phyloP scores from a whole-genome alignment of 2,888 invertebrate genomes.

The Scaptodrosophila latifasciaeformis region DNA sequence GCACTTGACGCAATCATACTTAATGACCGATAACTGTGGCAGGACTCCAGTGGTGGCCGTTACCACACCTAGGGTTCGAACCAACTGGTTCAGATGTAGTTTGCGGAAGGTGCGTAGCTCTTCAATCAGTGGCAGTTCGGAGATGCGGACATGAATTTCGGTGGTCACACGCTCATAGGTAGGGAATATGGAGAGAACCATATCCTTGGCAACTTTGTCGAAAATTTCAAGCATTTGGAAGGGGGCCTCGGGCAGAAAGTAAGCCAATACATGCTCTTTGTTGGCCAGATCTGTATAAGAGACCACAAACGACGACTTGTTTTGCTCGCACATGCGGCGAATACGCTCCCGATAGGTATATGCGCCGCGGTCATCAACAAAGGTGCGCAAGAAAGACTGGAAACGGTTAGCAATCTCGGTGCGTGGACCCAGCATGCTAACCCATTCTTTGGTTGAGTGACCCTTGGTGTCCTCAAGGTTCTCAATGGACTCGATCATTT shows the following conservation, averaged over 20 bases:
- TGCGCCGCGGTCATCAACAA: slow-evolving; percentile 89
- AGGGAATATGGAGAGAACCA: slow-evolving; percentile 95
- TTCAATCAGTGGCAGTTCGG: slow-evolving; percentile 96
- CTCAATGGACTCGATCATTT: slow-evolving; percentile 97
- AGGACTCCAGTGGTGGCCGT: slow-evolving; percentile 96
- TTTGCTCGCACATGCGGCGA: slow-evolving; percentile 94
- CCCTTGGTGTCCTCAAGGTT: slow-evolving; percentile 99
- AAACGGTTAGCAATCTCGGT: slow-evolving; percentile 97
- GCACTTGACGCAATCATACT: slow-evolving; percentile 98
- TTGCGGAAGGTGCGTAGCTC: slow-evolving; percentile 94
- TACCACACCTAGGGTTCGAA: slow-evolving; percentile 95
- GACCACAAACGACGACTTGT: slow-evolving; percentile 91
- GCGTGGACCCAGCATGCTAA: slow-evolving; percentile 94
- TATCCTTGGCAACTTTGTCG: slow-evolving; percentile 94
- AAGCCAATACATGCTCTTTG: slow-evolving; percentile 94
- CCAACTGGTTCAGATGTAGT: slow-evolving; percentile 93
- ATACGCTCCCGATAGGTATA: slow-evolving; percentile 95
- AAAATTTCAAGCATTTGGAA: slow-evolving; percentile 97
- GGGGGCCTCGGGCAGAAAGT: slow-evolving; percentile 98
- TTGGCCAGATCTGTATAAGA: slow-evolving; percentile 94
- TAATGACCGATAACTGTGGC: slow-evolving; percentile 95
- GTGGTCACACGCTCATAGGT: slow-evolving; percentile 95
- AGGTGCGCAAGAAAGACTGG: slow-evolving; percentile 94
- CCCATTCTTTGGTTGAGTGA: slow-evolving; percentile 96
- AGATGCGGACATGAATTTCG: slow-evolving; percentile 96